phyloP scores from a whole-genome alignment of 2,888 invertebrate species.

The Athalia rosae region DNA sequence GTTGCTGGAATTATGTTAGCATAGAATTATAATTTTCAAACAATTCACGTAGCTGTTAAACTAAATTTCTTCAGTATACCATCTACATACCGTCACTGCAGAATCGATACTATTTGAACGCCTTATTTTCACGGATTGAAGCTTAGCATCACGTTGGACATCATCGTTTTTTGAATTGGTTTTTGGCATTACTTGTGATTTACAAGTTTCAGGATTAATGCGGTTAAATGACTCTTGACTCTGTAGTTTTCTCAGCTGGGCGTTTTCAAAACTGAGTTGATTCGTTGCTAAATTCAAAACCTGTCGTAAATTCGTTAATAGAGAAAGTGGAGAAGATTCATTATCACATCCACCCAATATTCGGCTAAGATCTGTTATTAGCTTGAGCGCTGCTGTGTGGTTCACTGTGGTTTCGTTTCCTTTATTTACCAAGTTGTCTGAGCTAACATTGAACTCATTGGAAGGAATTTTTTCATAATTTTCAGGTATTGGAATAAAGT shows the following conservation, averaged over 20 bases:
- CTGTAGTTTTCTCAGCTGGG: constrained; percentile 9
- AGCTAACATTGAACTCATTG: background rate
- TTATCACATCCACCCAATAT: constrained; percentile 57
- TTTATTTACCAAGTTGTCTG: background rate
- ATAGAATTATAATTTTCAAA: background rate
- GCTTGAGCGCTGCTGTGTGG: constrained; percentile 57
- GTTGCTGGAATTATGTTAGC: background rate
- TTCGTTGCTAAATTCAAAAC: constrained; percentile 57
- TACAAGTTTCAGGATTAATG: background rate
- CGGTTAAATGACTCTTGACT: background rate
- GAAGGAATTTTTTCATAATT: constrained; percentile 24
- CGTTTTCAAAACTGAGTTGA: constrained; percentile 44
- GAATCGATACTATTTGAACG: constrained; percentile 26
- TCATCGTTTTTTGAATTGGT: background rate
- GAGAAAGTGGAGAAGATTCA: constrained; percentile 53
- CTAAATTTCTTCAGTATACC: background rate
- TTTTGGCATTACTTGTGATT: background rate
- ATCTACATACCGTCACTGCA: background rate
- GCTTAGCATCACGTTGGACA: background rate
- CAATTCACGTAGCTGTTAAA: background rate
- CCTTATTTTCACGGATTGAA: background rate
- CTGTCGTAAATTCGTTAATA: constrained; percentile 60
- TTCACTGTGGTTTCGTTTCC: constrained; percentile 42
- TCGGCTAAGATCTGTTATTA: constrained; percentile 60
- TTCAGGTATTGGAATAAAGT: constrained; percentile 24